A percentile compares a stretch with the other conserved stretches of the same genome.
phyloP scores from a whole-genome alignment of 2,888 invertebrate species.

The Drosophila quinaria region DNA sequence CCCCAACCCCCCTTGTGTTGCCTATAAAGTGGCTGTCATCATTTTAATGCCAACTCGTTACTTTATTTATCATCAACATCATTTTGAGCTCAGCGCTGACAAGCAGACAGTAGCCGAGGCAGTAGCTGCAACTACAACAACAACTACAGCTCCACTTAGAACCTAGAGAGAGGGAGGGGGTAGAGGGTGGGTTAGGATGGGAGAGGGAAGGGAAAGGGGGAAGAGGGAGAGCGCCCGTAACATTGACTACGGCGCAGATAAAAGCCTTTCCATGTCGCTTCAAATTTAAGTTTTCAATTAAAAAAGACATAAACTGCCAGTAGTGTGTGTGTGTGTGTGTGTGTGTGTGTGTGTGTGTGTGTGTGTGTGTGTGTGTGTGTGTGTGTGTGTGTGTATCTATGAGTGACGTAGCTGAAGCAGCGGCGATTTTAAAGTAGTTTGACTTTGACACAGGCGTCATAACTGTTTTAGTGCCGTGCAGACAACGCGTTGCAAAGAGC shows the following conservation, averaged over 20 bases:
- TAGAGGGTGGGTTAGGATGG: background rate
- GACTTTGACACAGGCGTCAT: slow-evolving; percentile 77
- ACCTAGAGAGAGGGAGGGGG: slow-evolving; percentile 35
- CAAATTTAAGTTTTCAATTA: slow-evolving; percentile 82
- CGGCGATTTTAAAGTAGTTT: slow-evolving; percentile 73
- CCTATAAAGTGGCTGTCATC: slow-evolving; percentile 70
- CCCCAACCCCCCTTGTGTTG: background rate
- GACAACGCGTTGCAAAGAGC: slow-evolving; percentile 26
- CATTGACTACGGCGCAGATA: slow-evolving; percentile 76
- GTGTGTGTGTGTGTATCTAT: slow-evolving; percentile 45
- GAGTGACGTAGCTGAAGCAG: slow-evolving; percentile 59
- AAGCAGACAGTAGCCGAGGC: slow-evolving; percentile 65
- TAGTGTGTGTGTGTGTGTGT: slow-evolving; percentile 11
- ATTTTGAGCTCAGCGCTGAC: slow-evolving; percentile 72
- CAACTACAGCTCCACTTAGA: slow-evolving; percentile 54
- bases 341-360: slow-evolving; percentile 30
- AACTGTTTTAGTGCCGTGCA: slow-evolving; percentile 62
- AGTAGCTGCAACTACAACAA: slow-evolving; percentile 42
- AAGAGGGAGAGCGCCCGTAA: slow-evolving; percentile 55
- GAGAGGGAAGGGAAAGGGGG: slow-evolving; percentile 2
- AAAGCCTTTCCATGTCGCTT: slow-evolving; percentile 81
- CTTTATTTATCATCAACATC: slow-evolving; percentile 80
- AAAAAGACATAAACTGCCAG: slow-evolving; percentile 77
- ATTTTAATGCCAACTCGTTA: slow-evolving; percentile 81
- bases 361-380: slow-evolving; percentile 52